Percentiles rank a stretch among this genome's conserved stretches.
Conservation (phyloP, 2,113 vertebrate species). For the Sardina pilchardus region DNA sequence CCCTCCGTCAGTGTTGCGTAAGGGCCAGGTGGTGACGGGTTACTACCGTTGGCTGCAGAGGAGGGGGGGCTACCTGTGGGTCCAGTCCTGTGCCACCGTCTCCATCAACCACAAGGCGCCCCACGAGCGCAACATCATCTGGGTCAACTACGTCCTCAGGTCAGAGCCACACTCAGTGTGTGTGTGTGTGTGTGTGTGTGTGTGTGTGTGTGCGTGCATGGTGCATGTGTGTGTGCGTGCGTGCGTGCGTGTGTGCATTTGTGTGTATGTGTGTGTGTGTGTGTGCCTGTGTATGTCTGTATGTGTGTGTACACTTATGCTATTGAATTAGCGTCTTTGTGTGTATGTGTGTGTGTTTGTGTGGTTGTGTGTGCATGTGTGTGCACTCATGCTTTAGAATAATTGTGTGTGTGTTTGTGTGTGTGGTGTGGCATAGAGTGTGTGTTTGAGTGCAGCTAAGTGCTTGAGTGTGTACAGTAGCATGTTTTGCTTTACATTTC, state of each 20-base stretch:
- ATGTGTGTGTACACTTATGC: not conserved
- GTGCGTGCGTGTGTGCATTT: not conserved
- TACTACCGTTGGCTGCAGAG: constrained; percentile 91
- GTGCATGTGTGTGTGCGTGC: not conserved
- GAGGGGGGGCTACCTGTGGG: constrained; percentile 85
- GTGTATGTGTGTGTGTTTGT: constrained; percentile 25
- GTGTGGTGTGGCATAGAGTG: not conserved
- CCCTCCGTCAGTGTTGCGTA: constrained; percentile 77
- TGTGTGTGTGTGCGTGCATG: not conserved
- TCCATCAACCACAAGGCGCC: constrained; percentile 87
- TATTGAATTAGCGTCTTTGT: not conserved
- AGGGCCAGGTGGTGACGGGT: constrained; percentile 85
- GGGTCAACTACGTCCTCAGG: constrained; percentile 91
- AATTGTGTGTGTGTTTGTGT: constrained; percentile 25
- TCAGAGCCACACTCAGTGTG: constrained; percentile 55
- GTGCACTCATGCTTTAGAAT: no score
- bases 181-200: constrained; percentile 32
- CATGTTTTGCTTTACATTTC: no score
- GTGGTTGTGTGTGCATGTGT: constrained; percentile 30
- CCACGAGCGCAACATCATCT: constrained; percentile 87
- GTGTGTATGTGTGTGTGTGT: constrained; percentile 30
- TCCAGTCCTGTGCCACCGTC: constrained; percentile 87
- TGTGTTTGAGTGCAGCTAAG: not conserved
- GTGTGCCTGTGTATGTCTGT: not conserved
- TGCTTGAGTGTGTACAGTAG: no score